phyloP scores from a whole-genome alignment of 37 sponge, comb jelly and placozoan genomes.

The Hormiphora californensis region DNA sequence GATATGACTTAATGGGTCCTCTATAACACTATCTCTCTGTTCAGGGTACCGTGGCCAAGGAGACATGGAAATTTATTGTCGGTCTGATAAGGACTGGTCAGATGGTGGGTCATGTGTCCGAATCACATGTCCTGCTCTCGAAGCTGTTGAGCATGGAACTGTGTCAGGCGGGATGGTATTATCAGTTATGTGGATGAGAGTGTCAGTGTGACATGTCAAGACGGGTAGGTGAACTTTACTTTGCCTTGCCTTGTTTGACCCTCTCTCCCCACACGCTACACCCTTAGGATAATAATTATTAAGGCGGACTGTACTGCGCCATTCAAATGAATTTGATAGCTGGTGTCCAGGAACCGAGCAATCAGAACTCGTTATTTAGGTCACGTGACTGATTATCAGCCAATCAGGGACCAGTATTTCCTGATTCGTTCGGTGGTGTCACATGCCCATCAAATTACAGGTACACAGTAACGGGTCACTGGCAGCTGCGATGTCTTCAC shows the following conservation, averaged over 20 bases:
- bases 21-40: not conserved
- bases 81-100: not conserved
- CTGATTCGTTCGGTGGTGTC: not conserved
- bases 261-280: too few species aligned
- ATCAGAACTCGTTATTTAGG: too few species aligned
- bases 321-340: too few species aligned
- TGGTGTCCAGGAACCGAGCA: too few species aligned
- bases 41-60: not conserved
- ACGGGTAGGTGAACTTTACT: too few species aligned
- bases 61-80: not conserved
- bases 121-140: not conserved
- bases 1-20: too few species aligned
- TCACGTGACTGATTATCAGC: too few species aligned
- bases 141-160: not conserved
- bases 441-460: not conserved
- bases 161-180: not conserved
- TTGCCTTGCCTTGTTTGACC: too few species aligned
- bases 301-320: too few species aligned
- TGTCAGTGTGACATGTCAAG: too few species aligned
- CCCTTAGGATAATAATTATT: too few species aligned
- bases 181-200: not conserved
- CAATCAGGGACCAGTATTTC: too few species aligned
- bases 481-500: not conserved
- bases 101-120: not conserved
- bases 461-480: not conserved